Base-by-base conservation (phyloP, 2,797 vertebrate species). In the Valencia hispanica region DNA sequence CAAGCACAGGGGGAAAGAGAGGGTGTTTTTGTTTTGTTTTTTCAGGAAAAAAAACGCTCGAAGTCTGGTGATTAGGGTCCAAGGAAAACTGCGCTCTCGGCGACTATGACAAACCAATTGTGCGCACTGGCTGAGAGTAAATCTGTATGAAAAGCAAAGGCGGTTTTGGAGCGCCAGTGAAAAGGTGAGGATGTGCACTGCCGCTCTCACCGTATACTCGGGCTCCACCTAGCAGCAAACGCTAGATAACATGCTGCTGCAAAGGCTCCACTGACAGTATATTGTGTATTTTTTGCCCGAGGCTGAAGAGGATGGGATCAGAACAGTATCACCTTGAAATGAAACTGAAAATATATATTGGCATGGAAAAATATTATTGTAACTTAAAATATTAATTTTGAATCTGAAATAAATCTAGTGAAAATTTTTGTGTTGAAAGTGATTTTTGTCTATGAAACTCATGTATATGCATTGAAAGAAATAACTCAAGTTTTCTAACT, bases 211-310 rank as follows among this genome's bases (percentile, higher is more conserved):
- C 57, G 86, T 89, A 93, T 94, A 91, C 95, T 93, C 88, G 94
- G 93, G 95, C 95, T 94, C 95, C 95, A 94, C 94, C 95, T 96
- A 96, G 94, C 95, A 93, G 95, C 87, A 80, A 84, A 80, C 57
- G 39, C 14, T 1, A 85, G 86, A 92, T 83, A 63, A 71, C 90
- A 86, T 51, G 73, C 81, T 53, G 15, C 75, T 85, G 53, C 78
- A 74, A 34, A 65, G 34, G 20, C 61, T 39, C 61, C 34, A 36
- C 34, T 14, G 25, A 39, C 34, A 39, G 34, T 65, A 65, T 25
- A 65, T 39, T 65, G 61, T 39, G 61, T 25, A 39, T 65, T 12
- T 70, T 20, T 50, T 12, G 61, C 87, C 81, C 11, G 70, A 43
- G 83, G 87, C 87, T 77, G 73, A 78, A 72, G n/a, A n/a, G n/a